A percentile compares a stretch with the other conserved stretches of the same genome.
Evolutionary conservation across 1,140 invertebrate species (phyloP).

Genomic region (Drosophila micromelanica): DNA sequence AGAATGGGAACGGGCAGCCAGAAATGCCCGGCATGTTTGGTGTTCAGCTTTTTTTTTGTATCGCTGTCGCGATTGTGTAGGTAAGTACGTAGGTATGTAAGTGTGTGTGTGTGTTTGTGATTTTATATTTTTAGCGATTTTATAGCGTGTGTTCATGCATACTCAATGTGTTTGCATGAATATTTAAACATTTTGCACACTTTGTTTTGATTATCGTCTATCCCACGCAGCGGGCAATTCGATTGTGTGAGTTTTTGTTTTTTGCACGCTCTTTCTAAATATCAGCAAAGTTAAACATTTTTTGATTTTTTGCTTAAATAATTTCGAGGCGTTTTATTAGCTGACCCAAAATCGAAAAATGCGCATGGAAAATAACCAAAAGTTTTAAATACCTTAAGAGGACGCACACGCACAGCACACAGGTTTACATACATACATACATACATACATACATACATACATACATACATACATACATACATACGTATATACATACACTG

Average conservation of each 20-base stretch:
- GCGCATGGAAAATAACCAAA: conserved; percentile 60
- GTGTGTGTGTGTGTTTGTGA: background rate
- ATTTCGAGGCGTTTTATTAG: conserved; percentile 10
- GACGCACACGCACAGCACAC: conserved; percentile 22
- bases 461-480: conserved; percentile 5
- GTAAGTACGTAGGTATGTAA: background rate
- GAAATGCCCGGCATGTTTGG: conserved; percentile 20
- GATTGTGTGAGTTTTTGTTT: conserved; percentile 46
- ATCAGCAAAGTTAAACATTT: conserved; percentile 36
- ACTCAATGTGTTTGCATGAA: conserved; percentile 46
- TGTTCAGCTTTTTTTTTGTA: conserved; percentile 14
- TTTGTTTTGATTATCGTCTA: conserved; percentile 70
- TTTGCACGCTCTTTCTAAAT: conserved; percentile 73
- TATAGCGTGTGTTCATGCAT: conserved; percentile 30
- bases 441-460: conserved; percentile 1
- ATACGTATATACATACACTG: background rate
- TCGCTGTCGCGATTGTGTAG: conserved; percentile 5
- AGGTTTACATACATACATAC: conserved; percentile 5
- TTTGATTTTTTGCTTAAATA: conserved; percentile 52
- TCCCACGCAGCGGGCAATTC: conserved; percentile 13
- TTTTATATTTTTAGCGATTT: conserved; percentile 27
- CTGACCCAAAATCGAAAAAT: conserved; percentile 56
- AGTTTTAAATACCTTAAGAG: conserved; percentile 54
- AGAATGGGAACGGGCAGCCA: conserved; percentile 25
- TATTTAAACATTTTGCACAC: conserved; percentile 72